Evolutionary conservation across 2,113 vertebrate genomes (phyloP).

Genomic region (Plectropomus leopardus): DNA sequence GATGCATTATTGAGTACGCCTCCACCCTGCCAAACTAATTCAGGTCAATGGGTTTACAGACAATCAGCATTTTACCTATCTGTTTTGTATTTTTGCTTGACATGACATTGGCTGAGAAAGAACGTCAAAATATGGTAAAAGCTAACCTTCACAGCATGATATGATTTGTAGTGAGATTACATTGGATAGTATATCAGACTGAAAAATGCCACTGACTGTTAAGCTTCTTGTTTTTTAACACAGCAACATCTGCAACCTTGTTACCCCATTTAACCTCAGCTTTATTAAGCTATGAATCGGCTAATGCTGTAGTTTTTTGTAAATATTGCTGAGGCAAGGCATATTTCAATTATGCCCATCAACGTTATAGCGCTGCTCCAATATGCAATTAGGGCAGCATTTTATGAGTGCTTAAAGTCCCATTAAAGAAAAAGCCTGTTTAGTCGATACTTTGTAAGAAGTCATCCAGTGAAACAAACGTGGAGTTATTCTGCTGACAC

Average conservation of each 20-base stretch:
- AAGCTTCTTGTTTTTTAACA: slow-evolving; percentile 3
- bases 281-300: neutral
- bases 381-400: neutral
- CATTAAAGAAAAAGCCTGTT: neutral
- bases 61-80: neutral
- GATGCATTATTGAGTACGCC: slow-evolving; percentile 15
- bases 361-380: neutral
- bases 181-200: neutral
- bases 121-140: too few species aligned
- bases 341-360: slow-evolving; percentile 19
- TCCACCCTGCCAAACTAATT: neutral
- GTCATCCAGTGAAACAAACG: neutral
- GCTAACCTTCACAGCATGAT: too few species aligned
- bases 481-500: neutral
- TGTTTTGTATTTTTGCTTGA: neutral
- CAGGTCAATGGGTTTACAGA: neutral
- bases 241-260: neutral
- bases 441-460: neutral
- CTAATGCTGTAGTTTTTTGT: slow-evolving; percentile 19
- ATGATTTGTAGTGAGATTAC: neutral
- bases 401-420: neutral
- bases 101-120: neutral
- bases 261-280: slow-evolving; percentile 5
- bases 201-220: neutral
- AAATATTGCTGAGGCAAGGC: slow-evolving; percentile 23